Conservation (phyloP, 2,797 vertebrate species). For the Xerus rutilus region DNA sequence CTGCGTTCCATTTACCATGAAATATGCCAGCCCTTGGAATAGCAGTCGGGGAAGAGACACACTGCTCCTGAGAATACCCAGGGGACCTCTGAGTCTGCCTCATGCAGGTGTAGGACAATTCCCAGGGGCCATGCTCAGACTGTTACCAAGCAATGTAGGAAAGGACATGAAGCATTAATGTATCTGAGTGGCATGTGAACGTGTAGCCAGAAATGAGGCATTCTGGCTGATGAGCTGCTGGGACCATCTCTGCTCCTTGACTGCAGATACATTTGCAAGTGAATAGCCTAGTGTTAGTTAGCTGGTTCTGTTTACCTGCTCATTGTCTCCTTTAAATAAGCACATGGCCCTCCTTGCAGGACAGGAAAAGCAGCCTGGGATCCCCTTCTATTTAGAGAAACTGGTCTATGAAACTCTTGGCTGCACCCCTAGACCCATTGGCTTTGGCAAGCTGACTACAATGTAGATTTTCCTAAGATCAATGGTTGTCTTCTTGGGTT, state of each 20-base stretch:
- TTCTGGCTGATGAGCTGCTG: background rate
- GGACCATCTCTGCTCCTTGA: background rate
- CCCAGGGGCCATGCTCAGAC: background rate
- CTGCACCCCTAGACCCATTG: background rate
- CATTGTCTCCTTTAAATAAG: conserved; percentile 37
- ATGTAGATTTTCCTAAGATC: background rate
- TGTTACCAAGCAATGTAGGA: background rate
- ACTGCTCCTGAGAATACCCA: background rate
- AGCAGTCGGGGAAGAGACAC: background rate
- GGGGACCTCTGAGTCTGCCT: background rate
- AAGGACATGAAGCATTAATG: background rate
- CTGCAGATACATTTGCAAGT: conserved; percentile 31
- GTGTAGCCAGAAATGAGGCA: background rate
- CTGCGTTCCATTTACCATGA: background rate
- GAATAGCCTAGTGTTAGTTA: conserved; percentile 42
- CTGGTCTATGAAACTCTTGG: background rate
- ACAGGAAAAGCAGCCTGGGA: background rate
- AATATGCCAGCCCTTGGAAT: too few relatives aligned
- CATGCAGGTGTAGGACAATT: accelerated
- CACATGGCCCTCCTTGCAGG: background rate
- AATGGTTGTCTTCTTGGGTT: background rate
- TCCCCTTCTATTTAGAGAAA: background rate
- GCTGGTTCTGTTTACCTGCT: background rate
- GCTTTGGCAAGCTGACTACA: background rate
- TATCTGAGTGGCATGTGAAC: background rate